These are phyloP conservation scores for Anas platyrhynchos DNA, from an alignment of 2,113 vertebrate species.

Conservation along the genomic window DNA sequence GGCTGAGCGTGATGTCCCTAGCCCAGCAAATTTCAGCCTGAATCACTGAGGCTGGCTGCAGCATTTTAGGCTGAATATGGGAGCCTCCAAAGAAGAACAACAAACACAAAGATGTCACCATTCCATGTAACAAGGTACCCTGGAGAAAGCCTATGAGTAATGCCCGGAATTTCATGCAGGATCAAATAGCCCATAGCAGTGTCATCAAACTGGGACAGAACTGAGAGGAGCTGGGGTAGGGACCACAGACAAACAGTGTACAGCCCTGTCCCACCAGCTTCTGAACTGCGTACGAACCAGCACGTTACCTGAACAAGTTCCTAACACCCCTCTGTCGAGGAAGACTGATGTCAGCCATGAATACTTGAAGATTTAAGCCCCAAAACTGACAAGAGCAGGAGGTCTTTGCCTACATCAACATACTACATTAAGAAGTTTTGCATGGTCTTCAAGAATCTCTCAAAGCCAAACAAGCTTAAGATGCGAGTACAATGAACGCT, in stretches of 20 bases:
- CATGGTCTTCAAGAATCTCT: not conserved
- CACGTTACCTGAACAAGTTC: not conserved
- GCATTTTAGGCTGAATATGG: not conserved
- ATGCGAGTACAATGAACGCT: not conserved
- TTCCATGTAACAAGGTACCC: not conserved
- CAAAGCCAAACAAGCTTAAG: not conserved
- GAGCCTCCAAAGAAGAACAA: not conserved
- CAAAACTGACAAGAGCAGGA: not conserved
- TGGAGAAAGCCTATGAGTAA: not conserved
- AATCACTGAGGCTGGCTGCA: not conserved
- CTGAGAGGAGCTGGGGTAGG: not conserved
- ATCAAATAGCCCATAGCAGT: not conserved
- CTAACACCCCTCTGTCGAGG: not conserved
- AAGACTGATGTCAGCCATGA: not conserved
- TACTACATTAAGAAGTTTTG: not conserved
- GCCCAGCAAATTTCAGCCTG: not conserved
- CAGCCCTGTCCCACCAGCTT: not conserved
- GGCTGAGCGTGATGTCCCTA: not conserved
- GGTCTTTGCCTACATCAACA: not conserved
- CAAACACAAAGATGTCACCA: not conserved
- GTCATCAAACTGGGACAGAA: not conserved
- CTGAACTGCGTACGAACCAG: not conserved
- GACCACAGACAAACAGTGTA: not conserved
- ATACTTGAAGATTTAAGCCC: not conserved
- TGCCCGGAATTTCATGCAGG: not conserved